These are phyloP conservation scores for Zygaena filipendulae DNA, from an alignment of 2,888 invertebrate species.

Conservation along the genomic window DNA sequence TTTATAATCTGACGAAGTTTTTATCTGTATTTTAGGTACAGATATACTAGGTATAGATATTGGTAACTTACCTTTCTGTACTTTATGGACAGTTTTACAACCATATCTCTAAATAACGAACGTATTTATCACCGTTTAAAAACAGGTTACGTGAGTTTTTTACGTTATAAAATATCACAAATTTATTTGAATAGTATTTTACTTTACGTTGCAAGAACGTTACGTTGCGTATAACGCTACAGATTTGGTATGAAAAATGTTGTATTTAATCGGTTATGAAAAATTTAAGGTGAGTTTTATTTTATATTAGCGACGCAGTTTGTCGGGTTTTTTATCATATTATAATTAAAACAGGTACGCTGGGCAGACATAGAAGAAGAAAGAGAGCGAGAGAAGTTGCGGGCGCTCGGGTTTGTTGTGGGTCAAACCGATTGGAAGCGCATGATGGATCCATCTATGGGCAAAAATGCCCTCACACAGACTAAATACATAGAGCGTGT, in stretches of 20 bases:
- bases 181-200: too few relatives aligned
- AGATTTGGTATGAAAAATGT: too few relatives aligned
- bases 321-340: constrained; percentile 39
- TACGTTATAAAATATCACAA: too few relatives aligned
- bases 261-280: too few relatives aligned
- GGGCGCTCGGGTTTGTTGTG: constrained; percentile 95
- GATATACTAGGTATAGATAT: too few relatives aligned
- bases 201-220: too few relatives aligned
- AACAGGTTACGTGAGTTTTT: too few relatives aligned
- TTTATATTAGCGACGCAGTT: constrained; percentile 13
- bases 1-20: too few relatives aligned
- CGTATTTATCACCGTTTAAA: too few relatives aligned
- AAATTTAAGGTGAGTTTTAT: constrained; percentile 26
- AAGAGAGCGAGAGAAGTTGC: constrained; percentile 90
- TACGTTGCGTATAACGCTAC: too few relatives aligned
- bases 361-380: constrained; percentile 98
- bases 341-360: constrained; percentile 81
- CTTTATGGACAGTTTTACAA: constrained; percentile 26
- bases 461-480: constrained; percentile 89
- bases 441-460: constrained; percentile 93
- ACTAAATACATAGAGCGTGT: constrained; percentile 90
- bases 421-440: constrained; percentile 97
- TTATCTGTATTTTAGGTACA: too few relatives aligned
- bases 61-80: too few relatives aligned
- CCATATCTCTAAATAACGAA: constrained; percentile 20